Evolutionary conservation across 2,797 vertebrate species (phyloP).

Genomic region (Mormyrops attenuatus): DNA sequence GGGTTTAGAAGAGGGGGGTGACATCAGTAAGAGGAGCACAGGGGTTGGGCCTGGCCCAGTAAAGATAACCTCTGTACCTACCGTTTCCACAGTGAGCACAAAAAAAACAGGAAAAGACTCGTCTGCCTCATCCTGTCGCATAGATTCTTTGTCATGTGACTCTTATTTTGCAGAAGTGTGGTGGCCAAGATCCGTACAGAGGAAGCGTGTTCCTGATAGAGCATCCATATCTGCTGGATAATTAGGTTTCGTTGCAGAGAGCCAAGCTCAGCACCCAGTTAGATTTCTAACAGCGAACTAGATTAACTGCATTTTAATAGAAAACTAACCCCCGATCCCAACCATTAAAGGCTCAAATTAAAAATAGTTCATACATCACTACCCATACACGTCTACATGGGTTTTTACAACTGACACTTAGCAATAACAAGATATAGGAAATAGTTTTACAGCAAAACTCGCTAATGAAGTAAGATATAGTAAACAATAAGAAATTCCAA

Average conservation of each 20-base stretch:
- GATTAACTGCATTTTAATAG: not conserved
- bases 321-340: not conserved
- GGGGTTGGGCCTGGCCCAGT: not conserved
- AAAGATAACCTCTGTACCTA: not conserved
- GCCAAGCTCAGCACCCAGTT: not conserved
- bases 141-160: not conserved
- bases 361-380: not conserved
- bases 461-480: not conserved
- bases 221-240: not conserved
- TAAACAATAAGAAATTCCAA: not conserved
- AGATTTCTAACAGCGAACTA: not conserved
- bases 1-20: not conserved
- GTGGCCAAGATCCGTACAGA: not conserved
- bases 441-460: not conserved
- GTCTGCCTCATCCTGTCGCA: not conserved
- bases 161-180: not conserved
- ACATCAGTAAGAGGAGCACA: not conserved
- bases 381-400: not conserved
- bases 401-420: not conserved
- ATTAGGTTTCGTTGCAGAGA: not conserved
- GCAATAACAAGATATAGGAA: not conserved
- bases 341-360: not conserved
- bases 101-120: not conserved
- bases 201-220: not conserved
- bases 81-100: not conserved